Conservation (phyloP, 2,113 vertebrate species). For the Chaenogobius annularis region DNA sequence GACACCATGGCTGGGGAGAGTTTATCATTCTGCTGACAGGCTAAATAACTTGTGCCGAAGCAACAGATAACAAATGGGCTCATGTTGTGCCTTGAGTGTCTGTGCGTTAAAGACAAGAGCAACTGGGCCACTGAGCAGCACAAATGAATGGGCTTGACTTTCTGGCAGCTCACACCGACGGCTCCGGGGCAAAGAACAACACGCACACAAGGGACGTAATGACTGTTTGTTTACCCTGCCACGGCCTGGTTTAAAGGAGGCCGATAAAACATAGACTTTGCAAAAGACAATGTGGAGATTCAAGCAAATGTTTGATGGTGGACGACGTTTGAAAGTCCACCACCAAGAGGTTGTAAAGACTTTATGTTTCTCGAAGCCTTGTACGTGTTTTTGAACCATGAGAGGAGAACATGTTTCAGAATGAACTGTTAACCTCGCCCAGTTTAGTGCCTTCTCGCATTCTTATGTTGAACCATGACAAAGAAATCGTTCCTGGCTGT, state of each 20-base stretch:
- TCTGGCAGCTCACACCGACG: slow-evolving; percentile 40
- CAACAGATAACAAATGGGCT: slow-evolving; percentile 78
- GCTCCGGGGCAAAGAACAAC: slow-evolving; percentile 12
- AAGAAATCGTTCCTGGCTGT: too few species aligned
- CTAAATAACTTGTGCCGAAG: slow-evolving; percentile 73
- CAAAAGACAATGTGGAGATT: background rate
- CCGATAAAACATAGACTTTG: background rate
- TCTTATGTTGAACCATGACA: too few species aligned
- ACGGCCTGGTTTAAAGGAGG: background rate
- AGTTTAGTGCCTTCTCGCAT: too few species aligned
- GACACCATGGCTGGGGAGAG: slow-evolving; percentile 66
- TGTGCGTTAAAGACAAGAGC: slow-evolving; percentile 73
- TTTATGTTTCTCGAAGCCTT: background rate
- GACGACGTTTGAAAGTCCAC: background rate
- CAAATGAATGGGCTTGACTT: slow-evolving; percentile 42
- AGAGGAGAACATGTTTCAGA: too few species aligned
- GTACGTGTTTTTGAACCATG: too few species aligned
- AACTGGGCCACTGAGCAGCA: slow-evolving; percentile 57
- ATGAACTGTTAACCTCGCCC: too few species aligned
- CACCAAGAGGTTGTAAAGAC: background rate
- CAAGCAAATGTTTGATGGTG: background rate
- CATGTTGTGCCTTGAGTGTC: slow-evolving; percentile 68
- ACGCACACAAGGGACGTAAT: slow-evolving; percentile 13
- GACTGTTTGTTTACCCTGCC: background rate
- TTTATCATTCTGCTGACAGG: slow-evolving; percentile 79